phyloP scores from a whole-genome alignment of 2,113 vertebrate species.

The Boleophthalmus pectinirostris region DNA sequence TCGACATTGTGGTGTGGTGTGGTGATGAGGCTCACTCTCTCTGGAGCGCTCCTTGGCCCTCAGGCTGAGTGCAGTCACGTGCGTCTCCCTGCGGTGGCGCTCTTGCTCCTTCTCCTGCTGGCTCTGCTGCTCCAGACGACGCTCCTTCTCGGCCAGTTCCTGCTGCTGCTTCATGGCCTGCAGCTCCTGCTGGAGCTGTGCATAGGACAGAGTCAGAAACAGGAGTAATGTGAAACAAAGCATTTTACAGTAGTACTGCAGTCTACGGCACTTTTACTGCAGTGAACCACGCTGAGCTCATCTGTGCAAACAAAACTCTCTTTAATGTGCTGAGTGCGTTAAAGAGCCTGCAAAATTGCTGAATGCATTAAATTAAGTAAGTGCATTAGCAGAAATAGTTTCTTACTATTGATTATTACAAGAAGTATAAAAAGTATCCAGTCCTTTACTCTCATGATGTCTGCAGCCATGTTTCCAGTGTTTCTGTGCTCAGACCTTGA shows the following conservation, averaged over 20 bases:
- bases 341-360: neutral
- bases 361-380: neutral
- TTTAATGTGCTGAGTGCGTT: constrained; percentile 35
- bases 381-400: neutral
- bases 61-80: constrained; percentile 86
- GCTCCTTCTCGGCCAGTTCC: constrained; percentile 95
- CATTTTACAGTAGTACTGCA: constrained; percentile 26
- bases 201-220: constrained; percentile 30
- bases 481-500: neutral
- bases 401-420: neutral
- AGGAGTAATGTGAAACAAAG: constrained; percentile 25
- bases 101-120: constrained; percentile 95
- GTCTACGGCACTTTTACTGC: constrained; percentile 25
- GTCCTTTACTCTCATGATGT: neutral
- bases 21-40: constrained; percentile 88
- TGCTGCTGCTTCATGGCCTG: constrained; percentile 97
- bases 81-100: constrained; percentile 89
- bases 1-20: constrained; percentile 23
- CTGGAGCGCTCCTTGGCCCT: constrained; percentile 91
- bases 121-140: constrained; percentile 93
- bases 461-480: neutral
- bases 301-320: constrained; percentile 29
- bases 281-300: constrained; percentile 28
- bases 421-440: neutral
- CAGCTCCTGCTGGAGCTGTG: constrained; percentile 97